Evolutionary conservation across 2,888 invertebrate species (phyloP), one percentile per base, ranked within the genome.

Genomic region (Agrochola circellaris): DNA sequence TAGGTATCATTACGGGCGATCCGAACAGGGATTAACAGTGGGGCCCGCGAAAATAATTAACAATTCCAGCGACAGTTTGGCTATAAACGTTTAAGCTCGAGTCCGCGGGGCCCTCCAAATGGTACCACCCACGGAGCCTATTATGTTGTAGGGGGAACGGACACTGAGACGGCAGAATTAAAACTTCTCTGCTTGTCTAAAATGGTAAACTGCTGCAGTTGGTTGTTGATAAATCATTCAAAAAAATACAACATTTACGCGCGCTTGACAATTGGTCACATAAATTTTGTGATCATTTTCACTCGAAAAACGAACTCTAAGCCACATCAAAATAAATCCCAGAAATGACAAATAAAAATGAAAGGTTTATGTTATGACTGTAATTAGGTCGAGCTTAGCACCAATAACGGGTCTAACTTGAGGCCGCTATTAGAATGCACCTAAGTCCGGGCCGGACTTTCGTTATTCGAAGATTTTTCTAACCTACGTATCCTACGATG

Each of bases 11-110:
- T 81, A 87, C 74, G 75, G 77, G 72, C 78, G 78, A 71, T 79
- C 69, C 77, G 70, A 76, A 86, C 73, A 11, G 51, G 84, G 81
- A 88, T 88, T 81, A 88, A 64, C 82, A 75, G 77, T 66, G 66
- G 75, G 79, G 54, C 71, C 66, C 87, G 84, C 83, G 87, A 81
- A 81, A 87, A 87, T 89, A 89, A 89, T 89, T 89, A 89, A 86
- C 88, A 80, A 87, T 88, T 87, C 80, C 77, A 66, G 72, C 76
- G 87, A 83, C 85, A 83, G 82, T 89, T 86, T 73, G 66, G 78
- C 74, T 62, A 81, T 89, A 85, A 89, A 84, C 89, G 88, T 82
- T 89, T 86, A 84, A 81, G 82, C 85, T 81, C 67, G 69, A 81
- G 79, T 84, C 79, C 81, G 72, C 79, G 85, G 73, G 83, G 82